phyloP scores from a whole-genome alignment of 2,113 vertebrate species.

The human region DNA sequence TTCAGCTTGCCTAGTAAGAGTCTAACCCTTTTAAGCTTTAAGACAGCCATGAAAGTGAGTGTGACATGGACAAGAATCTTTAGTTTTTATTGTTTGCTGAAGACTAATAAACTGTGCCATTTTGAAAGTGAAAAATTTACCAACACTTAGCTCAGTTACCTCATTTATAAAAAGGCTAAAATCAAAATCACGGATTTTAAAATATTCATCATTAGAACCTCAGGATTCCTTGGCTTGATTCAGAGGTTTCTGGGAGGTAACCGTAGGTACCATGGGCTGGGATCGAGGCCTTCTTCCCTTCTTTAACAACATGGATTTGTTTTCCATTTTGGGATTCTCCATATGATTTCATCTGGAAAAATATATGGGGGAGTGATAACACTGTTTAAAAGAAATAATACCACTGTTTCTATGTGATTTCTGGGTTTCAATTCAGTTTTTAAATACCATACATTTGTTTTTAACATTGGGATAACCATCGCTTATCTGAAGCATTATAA shows the following conservation, averaged over 20 bases:
- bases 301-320: not conserved
- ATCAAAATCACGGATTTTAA: not conserved
- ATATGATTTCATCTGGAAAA: not conserved
- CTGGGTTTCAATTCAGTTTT: not conserved
- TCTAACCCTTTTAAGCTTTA: not conserved
- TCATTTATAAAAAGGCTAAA: not conserved
- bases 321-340: not conserved
- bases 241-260: not conserved
- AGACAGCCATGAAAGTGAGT: not conserved
- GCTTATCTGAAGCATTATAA: not conserved
- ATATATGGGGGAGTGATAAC: not conserved
- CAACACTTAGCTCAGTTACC: not conserved
- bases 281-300: not conserved
- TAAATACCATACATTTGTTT: not conserved
- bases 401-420: not conserved
- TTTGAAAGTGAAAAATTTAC: not conserved
- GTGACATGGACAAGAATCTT: not conserved
- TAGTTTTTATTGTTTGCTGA: not conserved
- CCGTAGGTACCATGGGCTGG: not conserved
- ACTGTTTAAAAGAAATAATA: not conserved
- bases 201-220: not conserved
- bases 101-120: not conserved
- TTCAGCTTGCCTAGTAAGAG: not conserved
- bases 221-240: not conserved
- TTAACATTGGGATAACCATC: not conserved